Percentiles rank a stretch among this genome's conserved stretches.
Conservation (phyloP, 2,113 vertebrate genomes). For the Diphyllodes magnificus region DNA sequence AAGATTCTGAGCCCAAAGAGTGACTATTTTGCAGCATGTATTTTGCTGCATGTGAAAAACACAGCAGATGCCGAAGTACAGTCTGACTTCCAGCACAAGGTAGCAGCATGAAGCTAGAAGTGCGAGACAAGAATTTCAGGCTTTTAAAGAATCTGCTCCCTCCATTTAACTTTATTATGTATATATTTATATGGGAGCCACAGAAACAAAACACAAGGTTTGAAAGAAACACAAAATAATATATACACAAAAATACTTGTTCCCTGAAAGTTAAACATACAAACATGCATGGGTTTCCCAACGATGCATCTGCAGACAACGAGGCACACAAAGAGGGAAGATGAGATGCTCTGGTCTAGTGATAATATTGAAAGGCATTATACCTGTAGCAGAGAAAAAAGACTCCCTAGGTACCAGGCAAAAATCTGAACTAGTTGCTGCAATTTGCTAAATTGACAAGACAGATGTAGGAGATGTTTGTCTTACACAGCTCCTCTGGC, state of each 20-base stretch:
- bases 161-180: background rate
- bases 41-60: conserved; percentile 12
- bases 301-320: background rate
- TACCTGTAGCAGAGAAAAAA: background rate
- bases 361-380: background rate
- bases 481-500: background rate
- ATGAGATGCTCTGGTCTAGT: background rate
- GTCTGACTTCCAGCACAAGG: background rate
- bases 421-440: background rate
- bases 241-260: background rate
- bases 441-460: background rate
- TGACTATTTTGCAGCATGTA: background rate
- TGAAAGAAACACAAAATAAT: background rate
- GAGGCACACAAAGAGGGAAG: background rate
- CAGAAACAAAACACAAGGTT: background rate
- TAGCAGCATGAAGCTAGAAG: background rate
- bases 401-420: background rate
- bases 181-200: background rate
- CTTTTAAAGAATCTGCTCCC: background rate
- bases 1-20: background rate
- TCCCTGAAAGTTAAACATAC: background rate
- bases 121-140: background rate
- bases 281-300: background rate
- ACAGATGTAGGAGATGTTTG: background rate
- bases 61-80: background rate